Evolutionary conservation across 2,797 vertebrate genomes (phyloP).

Genomic region (Oceanodroma leucorhoa): DNA sequence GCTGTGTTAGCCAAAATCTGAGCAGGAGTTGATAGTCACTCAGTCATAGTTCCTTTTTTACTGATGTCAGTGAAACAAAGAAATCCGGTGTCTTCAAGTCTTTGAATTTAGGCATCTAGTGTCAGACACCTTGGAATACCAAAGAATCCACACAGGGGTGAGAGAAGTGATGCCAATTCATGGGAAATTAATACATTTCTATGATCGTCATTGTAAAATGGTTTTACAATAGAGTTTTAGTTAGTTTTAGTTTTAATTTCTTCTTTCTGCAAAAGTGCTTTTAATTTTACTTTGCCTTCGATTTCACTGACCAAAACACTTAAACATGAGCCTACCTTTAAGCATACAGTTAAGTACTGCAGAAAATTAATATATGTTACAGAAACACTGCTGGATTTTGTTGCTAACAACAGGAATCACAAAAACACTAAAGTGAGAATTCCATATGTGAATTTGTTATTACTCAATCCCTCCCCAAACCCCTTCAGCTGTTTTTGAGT

Average conservation of each 20-base stretch:
- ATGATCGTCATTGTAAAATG: not conserved
- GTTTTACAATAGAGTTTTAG: not conserved
- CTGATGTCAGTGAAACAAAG: not conserved
- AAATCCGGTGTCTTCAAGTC: fast-evolving
- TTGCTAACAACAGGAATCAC: not conserved
- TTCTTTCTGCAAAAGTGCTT: not conserved
- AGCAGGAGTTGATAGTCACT: not conserved
- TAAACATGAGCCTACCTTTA: not conserved
- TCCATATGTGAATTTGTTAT: not conserved
- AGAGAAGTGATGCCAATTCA: not conserved
- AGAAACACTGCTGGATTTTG: not conserved
- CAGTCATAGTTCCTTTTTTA: not conserved
- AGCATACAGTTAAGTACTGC: not conserved
- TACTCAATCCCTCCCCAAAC: not conserved
- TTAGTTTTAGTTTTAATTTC: not conserved
- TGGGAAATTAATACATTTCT: not conserved
- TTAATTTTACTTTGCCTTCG: not conserved
- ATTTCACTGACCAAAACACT: not conserved
- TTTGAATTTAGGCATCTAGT: not conserved
- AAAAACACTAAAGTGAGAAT: not conserved
- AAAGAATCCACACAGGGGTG: not conserved
- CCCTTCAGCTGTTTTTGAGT: not conserved
- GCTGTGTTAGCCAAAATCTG: not conserved
- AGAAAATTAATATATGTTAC: not conserved
- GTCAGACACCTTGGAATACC: not conserved